phyloP scores from a whole-genome alignment of 2,888 invertebrate genomes.

The Dicyrtoma fusca region DNA sequence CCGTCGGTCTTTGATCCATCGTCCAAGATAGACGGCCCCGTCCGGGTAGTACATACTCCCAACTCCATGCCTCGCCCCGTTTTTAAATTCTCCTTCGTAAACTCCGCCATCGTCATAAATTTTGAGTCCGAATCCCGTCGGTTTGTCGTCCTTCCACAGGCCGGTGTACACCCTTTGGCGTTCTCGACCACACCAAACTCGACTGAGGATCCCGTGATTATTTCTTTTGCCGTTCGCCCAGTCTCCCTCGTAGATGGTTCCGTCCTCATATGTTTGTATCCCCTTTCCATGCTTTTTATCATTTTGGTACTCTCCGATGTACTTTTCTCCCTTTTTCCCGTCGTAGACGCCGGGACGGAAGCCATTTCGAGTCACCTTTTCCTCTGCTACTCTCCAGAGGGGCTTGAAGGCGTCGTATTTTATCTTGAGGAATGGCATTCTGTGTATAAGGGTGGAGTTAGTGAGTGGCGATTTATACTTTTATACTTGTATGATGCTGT shows the following conservation, averaged over 20 bases:
- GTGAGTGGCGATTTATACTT: too few species aligned
- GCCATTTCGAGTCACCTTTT: constrained; percentile 46
- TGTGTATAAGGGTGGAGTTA: too few species aligned
- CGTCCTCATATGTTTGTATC: constrained; percentile 61
- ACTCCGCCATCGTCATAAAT: constrained; percentile 64
- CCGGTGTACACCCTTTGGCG: constrained; percentile 48
- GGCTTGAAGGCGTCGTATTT: constrained; percentile 19
- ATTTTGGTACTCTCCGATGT: constrained; percentile 50
- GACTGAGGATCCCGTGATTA: constrained; percentile 63
- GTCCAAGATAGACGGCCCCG: constrained; percentile 48
- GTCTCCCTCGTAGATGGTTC: constrained; percentile 67
- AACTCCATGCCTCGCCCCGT: constrained; percentile 62
- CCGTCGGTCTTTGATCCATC: constrained; percentile 37
- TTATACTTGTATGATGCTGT: too few species aligned
- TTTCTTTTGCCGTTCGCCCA: constrained; percentile 64
- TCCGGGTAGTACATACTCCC: constrained; percentile 51
- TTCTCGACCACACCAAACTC: constrained; percentile 33
- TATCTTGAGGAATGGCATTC: constrained; percentile 38
- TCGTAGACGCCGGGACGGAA: constrained; percentile 52
- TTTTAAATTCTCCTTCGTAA: constrained; percentile 69
- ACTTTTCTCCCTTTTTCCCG: constrained; percentile 45
- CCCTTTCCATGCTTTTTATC: constrained; percentile 52
- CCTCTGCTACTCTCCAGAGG: constrained; percentile 24
- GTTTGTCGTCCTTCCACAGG: constrained; percentile 48
- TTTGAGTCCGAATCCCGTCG: constrained; percentile 49